Percentiles rank a stretch among this genome's conserved stretches.
Conservation (phyloP, 2,113 vertebrate genomes). For the Macquaria ambigua region DNA sequence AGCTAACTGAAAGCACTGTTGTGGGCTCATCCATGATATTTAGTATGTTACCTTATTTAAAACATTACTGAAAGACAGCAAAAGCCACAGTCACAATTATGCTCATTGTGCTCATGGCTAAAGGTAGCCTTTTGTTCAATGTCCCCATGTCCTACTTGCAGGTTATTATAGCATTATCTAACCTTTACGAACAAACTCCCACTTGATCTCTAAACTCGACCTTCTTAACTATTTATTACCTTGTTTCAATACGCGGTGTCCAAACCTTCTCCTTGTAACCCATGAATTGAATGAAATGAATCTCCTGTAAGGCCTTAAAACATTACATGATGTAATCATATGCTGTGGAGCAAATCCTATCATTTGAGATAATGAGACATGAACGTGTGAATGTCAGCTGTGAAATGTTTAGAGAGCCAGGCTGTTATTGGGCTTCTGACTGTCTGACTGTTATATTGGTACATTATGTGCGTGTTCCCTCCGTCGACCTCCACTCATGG, state of each 20-base stretch:
- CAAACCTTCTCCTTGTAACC: not conserved
- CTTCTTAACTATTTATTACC: not conserved
- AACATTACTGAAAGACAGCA: no score
- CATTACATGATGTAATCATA: conserved; percentile 20
- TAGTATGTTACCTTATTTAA: no score
- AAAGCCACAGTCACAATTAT: no score
- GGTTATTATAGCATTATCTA: conserved; percentile 30
- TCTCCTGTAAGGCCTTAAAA: conserved; percentile 3
- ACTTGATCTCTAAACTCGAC: not conserved
- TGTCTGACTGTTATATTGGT: conserved; percentile 17
- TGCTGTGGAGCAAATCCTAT: conserved; percentile 1
- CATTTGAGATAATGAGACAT: conserved; percentile 36
- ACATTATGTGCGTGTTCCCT: conserved; percentile 39
- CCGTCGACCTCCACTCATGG: conserved; percentile 52
- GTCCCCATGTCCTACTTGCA: not conserved
- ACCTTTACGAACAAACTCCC: conserved; percentile 15
- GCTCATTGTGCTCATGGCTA: not conserved
- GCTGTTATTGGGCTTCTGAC: conserved; percentile 10
- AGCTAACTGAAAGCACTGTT: no score
- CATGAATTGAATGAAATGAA: conserved; percentile 9
- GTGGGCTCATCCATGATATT: no score
- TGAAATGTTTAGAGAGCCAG: conserved; percentile 28
- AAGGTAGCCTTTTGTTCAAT: conserved; percentile 26
- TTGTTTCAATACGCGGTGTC: not conserved
- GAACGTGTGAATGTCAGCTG: conserved; percentile 25